A percentile compares a stretch with the other conserved stretches of the same genome.
phyloP scores from a whole-genome alignment of 92 coral and sea anemone genomes.

The Porites rus region DNA sequence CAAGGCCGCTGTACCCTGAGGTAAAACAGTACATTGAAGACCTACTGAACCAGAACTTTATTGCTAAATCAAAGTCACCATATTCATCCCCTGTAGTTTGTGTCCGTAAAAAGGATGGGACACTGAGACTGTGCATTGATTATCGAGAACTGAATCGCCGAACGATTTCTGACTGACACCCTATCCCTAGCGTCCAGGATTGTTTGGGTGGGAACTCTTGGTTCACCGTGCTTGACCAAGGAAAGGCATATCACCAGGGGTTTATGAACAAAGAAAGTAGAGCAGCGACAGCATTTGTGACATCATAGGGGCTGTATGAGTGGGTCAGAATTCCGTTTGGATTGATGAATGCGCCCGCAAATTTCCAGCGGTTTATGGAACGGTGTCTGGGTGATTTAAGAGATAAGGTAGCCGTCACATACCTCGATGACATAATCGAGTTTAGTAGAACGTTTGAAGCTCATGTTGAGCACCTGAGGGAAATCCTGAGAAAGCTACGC shows the following conservation, averaged over 20 bases:
- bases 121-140: constrained; percentile 52
- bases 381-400: constrained; percentile 32
- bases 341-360: constrained; percentile 54
- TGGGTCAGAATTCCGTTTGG: constrained; percentile 31
- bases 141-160: constrained; percentile 55
- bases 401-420: constrained; percentile 31
- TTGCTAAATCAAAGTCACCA: constrained; percentile 55
- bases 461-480: too few species aligned
- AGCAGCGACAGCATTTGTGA: constrained; percentile 44
- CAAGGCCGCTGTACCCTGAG: constrained; percentile 52
- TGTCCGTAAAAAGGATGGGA: constrained; percentile 53
- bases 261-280: constrained; percentile 44
- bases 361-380: constrained; percentile 57
- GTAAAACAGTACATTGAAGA: constrained; percentile 56
- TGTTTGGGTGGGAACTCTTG: constrained; percentile 51
- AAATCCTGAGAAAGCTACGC: too few species aligned
- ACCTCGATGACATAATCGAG: constrained; percentile 9
- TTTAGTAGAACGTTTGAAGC: constrained; percentile 27
- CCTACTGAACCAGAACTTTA: constrained; percentile 54
- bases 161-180: constrained; percentile 53
- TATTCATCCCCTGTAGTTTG: constrained; percentile 55
- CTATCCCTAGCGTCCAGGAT: constrained; percentile 58
- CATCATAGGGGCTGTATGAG: neutral
- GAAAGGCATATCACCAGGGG: constrained; percentile 55
- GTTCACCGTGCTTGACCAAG: constrained; percentile 43